These are phyloP conservation scores for Muntiacus muntjak DNA, from an alignment of 2,113 vertebrate species.

Conservation along the genomic window DNA sequence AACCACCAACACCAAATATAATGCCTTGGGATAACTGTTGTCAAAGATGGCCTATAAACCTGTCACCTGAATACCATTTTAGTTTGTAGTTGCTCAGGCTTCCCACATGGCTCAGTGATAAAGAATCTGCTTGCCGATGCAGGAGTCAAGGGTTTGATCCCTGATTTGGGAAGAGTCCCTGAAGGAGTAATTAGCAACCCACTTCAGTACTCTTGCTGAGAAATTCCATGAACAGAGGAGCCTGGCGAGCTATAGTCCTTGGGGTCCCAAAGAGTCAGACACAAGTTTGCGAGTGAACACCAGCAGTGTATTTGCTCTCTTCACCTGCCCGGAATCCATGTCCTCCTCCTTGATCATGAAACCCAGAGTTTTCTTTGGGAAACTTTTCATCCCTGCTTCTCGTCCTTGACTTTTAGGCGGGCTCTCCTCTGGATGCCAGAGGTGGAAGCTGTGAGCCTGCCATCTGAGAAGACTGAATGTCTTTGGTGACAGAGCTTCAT, in stretches of 20 bases:
- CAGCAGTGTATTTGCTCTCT: neutral
- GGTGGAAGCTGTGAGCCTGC: neutral
- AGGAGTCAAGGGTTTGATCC: neutral
- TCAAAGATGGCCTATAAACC: neutral
- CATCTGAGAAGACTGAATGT: accelerated
- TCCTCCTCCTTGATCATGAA: neutral
- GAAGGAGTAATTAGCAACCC: neutral
- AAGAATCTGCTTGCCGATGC: neutral
- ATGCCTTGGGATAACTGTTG: neutral
- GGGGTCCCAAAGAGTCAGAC: neutral
- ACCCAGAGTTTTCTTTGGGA: neutral
- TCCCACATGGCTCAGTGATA: neutral
- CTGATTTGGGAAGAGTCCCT: neutral
- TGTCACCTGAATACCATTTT: neutral
- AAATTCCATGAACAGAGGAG: neutral
- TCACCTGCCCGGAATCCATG: neutral
- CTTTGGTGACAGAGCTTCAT: neutral
- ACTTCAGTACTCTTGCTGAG: neutral
- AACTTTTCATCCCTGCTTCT: neutral
- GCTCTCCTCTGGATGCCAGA: neutral
- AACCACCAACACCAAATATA: neutral
- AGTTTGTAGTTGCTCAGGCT: neutral
- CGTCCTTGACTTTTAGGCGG: neutral
- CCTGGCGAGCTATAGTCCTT: neutral
- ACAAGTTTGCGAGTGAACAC: accelerated